Evolutionary conservation across 2,888 invertebrate genomes (phyloP).

Genomic region (Lypha dubia): DNA sequence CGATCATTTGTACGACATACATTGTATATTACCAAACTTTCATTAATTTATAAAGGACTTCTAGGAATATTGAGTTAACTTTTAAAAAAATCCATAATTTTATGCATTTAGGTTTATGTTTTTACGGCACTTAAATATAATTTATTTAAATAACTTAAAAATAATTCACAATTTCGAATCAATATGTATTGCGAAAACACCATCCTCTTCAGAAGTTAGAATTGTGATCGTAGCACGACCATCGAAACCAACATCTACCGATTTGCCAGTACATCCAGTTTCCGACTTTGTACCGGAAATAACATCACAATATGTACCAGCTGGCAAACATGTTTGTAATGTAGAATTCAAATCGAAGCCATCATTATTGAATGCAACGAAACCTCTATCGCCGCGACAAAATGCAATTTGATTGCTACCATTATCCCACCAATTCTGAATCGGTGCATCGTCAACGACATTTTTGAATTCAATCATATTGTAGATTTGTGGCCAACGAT

Average conservation of each 20-base stretch:
- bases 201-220: slow-evolving; percentile 84
- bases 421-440: slow-evolving; percentile 92
- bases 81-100: too few species aligned
- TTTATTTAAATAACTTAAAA: not conserved
- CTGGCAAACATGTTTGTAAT: slow-evolving; percentile 87
- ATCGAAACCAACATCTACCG: slow-evolving; percentile 77
- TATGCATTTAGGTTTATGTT: too few species aligned
- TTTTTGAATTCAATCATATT: slow-evolving; percentile 92
- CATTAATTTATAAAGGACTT: too few species aligned
- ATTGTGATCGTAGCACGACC: slow-evolving; percentile 78
- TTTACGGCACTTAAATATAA: not conserved
- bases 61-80: too few species aligned
- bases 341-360: slow-evolving; percentile 85
- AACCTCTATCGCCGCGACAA: slow-evolving; percentile 89
- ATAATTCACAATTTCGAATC: slow-evolving; percentile 80
- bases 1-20: too few species aligned
- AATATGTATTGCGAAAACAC: slow-evolving; percentile 88
- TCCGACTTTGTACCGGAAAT: slow-evolving; percentile 87
- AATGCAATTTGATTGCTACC: slow-evolving; percentile 93
- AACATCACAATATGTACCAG: slow-evolving; percentile 93
- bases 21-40: too few species aligned
- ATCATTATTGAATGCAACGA: slow-evolving; percentile 91
- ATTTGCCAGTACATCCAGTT: slow-evolving; percentile 79
- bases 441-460: slow-evolving; percentile 85
- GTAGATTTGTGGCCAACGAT: slow-evolving; percentile 92